Evolutionary conservation across 2,888 invertebrate species (phyloP), one percentile per base, ranked within the genome.

Genomic region (Syrphus vitripennis): DNA sequence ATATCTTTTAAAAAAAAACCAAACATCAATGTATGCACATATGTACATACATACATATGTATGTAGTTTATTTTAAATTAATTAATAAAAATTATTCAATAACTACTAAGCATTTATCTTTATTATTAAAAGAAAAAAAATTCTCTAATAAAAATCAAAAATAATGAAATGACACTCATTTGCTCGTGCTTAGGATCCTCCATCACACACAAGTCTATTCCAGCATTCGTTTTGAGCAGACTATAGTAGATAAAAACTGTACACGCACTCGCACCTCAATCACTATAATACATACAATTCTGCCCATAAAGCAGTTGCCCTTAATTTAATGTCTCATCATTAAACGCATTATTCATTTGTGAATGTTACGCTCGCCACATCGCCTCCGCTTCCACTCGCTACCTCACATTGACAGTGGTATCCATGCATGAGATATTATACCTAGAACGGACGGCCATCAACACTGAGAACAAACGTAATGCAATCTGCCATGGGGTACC

Each of bases 321-420:
- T 82, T 86, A 82, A 86, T 86, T 86, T 86, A 74, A 86, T 82
- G 72, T 78, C 63, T 21, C 77, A 74, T 86, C 86, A 86, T 78
- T 86, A 82, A 82, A 86, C 57, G 55, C 82, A 81, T 81, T 77
- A 86, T 81, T 81, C 81, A 77, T 77, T 69, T 69, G 81, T 29
- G 71, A 69, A 42, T 29, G 40, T 29, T 16, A 34, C 34, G n/a
- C 48, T n/a, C 34, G n/a, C 48, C 24, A n/a, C 42, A 2, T 16
- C 61, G 16, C 34, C 53, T 21, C 26, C 48, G 10, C 45, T n/a
- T 19, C 31, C 21, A n/a, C n/a, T n/a, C n/a, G 31, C 50, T 31
- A 9, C 67, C 14, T 48, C 50, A 37, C 34, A 24, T 50, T 16
- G 50, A 34, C 31, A 50, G 34, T 24, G 14, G 67, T 29, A 80